phyloP scores from a whole-genome alignment of 2,113 vertebrate genomes.

The Panthera tigris region DNA sequence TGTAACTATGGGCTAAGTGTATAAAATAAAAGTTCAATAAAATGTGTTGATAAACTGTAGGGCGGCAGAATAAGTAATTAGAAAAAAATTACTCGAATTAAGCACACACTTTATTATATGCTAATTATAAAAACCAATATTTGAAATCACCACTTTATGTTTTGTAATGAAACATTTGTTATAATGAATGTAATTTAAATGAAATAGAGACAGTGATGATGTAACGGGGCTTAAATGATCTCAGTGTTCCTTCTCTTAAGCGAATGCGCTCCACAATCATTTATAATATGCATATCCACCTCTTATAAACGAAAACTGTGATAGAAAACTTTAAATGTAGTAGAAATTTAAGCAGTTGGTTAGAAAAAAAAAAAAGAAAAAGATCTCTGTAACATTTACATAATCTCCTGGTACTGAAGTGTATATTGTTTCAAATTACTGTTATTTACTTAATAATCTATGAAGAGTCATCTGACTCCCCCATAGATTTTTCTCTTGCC shows the following conservation, averaged over 20 bases:
- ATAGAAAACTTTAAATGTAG: neutral
- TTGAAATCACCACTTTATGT: neutral
- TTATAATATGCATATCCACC: neutral
- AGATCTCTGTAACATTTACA: neutral
- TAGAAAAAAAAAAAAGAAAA: neutral
- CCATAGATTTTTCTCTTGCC: slow-evolving; percentile 42
- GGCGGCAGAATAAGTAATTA: neutral
- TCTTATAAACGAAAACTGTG: neutral
- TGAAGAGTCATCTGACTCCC: slow-evolving; percentile 17
- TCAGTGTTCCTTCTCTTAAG: slow-evolving; percentile 33
- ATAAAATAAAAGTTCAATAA: neutral
- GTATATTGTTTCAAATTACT: slow-evolving; percentile 32
- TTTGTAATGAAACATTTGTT: neutral
- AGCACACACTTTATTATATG: neutral
- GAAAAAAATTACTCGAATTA: neutral
- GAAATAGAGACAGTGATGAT: neutral
- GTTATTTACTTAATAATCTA: slow-evolving; percentile 62
- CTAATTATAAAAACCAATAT: neutral
- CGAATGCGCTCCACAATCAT: neutral
- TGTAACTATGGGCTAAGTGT: neutral
- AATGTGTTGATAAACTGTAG: neutral
- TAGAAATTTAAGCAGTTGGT: neutral
- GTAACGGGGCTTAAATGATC: neutral
- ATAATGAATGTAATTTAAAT: slow-evolving; percentile 22
- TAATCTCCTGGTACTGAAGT: neutral